Evolutionary conservation across 2,888 invertebrate species (phyloP).

Genomic region (Listrodromus nycthemerus): DNA sequence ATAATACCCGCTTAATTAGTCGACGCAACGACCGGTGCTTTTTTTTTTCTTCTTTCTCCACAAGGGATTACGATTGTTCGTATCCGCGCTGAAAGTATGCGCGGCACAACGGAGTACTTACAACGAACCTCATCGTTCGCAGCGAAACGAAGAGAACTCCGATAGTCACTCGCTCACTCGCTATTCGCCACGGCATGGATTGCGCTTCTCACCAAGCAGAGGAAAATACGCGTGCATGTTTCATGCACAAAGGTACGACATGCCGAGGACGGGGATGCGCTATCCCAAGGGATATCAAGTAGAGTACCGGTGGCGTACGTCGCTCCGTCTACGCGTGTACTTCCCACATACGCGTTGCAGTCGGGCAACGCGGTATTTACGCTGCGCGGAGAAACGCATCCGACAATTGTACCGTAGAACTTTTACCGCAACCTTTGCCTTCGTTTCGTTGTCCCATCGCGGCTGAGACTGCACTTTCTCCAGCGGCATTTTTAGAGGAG

Average conservation of each 20-base stretch:
- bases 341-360: constrained; percentile 20
- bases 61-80: constrained; percentile 57
- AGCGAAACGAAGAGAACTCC: constrained; percentile 57
- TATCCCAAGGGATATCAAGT: constrained; percentile 82
- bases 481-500: neutral
- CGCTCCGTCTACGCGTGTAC: constrained; percentile 33
- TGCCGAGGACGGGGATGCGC: constrained; percentile 68
- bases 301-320: constrained; percentile 75
- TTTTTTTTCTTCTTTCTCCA: constrained; percentile 51
- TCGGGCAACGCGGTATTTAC: neutral
- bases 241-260: constrained; percentile 61
- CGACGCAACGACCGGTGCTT: constrained; percentile 73
- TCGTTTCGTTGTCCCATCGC: constrained; percentile 1
- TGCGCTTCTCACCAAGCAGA: constrained; percentile 28
- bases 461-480: neutral
- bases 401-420: constrained; percentile 17
- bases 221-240: constrained; percentile 38
- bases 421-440: constrained; percentile 57
- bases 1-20: constrained; percentile 74
- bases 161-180: constrained; percentile 26
- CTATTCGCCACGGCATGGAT: constrained; percentile 39
- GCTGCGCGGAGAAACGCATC: neutral
- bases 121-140: constrained; percentile 20
- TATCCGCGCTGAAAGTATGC: constrained; percentile 30
- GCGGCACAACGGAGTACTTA: neutral